Evolutionary conservation across 2,113 vertebrate genomes (phyloP).

Genomic region (Peromyscus leucopus): DNA sequence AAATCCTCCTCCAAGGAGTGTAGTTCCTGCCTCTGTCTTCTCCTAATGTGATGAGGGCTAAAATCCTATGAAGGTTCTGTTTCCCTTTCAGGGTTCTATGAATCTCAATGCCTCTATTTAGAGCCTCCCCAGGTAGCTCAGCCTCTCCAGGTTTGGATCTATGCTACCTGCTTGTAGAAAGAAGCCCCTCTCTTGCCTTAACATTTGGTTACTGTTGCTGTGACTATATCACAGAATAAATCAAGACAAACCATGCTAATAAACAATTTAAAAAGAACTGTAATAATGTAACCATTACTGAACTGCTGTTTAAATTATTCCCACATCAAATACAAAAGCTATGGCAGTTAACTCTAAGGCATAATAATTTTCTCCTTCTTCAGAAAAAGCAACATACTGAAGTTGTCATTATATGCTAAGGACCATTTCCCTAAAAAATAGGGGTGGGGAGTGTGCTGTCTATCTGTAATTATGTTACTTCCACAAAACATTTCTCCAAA

Average conservation of each 20-base stretch:
- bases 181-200: not conserved
- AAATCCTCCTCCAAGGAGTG: not conserved
- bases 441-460: constrained; percentile 1
- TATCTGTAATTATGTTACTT: constrained; percentile 72
- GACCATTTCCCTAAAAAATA: constrained; percentile 77
- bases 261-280: constrained; percentile 45
- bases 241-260: constrained; percentile 75
- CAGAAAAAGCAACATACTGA: constrained; percentile 65
- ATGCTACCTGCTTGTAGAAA: not conserved
- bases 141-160: not conserved
- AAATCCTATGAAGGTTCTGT: not conserved
- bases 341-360: constrained; percentile 64
- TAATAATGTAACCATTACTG: constrained; percentile 51
- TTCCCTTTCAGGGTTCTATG: not conserved
- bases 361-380: constrained; percentile 75
- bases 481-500: constrained; percentile 68
- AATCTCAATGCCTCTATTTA: not conserved
- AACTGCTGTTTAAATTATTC: constrained; percentile 75
- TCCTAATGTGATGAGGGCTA: not conserved
- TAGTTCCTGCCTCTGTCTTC: not conserved
- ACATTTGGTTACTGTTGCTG: not conserved
- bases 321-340: constrained; percentile 57
- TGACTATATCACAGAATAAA: constrained; percentile 61
- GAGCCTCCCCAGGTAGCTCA: not conserved
- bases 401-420: constrained; percentile 68